These are phyloP conservation scores for Argyresthia albistria DNA, from an alignment of 2,888 invertebrate genomes.

Conservation along the genomic window DNA sequence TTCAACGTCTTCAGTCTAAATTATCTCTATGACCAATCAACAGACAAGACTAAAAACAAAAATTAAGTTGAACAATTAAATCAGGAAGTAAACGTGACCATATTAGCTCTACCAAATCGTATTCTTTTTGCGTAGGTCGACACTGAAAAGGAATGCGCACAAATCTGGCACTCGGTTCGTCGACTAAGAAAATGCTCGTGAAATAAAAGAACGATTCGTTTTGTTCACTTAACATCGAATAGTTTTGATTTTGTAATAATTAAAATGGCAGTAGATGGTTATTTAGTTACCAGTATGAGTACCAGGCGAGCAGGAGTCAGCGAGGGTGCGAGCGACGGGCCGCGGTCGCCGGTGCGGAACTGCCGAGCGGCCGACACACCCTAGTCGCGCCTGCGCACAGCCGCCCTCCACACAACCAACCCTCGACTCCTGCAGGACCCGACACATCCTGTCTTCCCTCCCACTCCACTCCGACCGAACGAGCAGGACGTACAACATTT, in stretches of 20 bases:
- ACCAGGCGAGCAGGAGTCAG: conserved; percentile 1
- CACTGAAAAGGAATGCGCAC: conserved; percentile 36
- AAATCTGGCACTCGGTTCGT: conserved; percentile 22
- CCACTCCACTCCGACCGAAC: not conserved
- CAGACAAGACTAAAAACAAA: not conserved
- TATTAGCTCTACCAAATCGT: conserved; percentile 18
- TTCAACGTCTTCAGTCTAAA: not conserved
- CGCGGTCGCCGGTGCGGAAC: conserved; percentile 39
- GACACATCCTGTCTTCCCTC: not conserved
- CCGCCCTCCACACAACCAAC: not conserved
- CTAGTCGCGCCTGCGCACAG: conserved; percentile 55
- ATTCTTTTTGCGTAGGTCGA: conserved; percentile 38
- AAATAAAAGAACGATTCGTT: not conserved
- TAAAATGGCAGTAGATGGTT: not conserved
- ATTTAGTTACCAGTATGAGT: conserved; percentile 1
- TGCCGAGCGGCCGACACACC: conserved; percentile 60
- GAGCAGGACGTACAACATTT: too few species aligned
- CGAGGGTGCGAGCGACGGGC: conserved; percentile 12
- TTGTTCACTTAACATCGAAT: not conserved
- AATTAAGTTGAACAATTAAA: conserved; percentile 8
- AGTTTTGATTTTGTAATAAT: too few species aligned
- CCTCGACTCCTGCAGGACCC: conserved; percentile 14
- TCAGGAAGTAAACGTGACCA: conserved; percentile 15
- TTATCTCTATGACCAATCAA: not conserved
- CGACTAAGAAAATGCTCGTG: conserved; percentile 1